Percentiles rank a stretch among this genome's conserved stretches.
phyloP scores from a whole-genome alignment of 2,797 vertebrate genomes.

The Mallotus villosus region DNA sequence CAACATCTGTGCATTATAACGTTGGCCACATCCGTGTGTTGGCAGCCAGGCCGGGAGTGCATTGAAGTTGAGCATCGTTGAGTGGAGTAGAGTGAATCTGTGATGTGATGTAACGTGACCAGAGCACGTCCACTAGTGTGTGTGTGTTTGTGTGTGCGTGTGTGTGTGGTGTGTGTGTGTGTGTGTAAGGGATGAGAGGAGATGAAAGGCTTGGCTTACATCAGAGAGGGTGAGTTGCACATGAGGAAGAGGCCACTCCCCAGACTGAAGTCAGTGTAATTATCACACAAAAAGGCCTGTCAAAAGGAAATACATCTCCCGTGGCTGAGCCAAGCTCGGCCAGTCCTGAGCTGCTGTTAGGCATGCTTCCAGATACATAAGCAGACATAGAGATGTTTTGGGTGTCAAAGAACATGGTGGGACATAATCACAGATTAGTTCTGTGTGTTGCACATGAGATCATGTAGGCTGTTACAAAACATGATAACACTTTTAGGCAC shows the following conservation, averaged over 20 bases:
- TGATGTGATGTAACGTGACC: neutral
- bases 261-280: conserved; percentile 8
- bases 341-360: neutral
- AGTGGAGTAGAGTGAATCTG: conserved; percentile 38
- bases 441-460: too few relatives aligned
- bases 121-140: neutral
- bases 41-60: conserved; percentile 47
- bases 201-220: conserved; percentile 16
- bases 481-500: neutral
- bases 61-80: conserved; percentile 49
- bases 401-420: too few relatives aligned
- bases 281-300: conserved; percentile 6
- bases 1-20: conserved; percentile 40
- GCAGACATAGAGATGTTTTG: neutral
- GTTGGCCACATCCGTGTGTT: conserved; percentile 39
- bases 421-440: too few relatives aligned
- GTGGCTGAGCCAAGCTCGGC: neutral
- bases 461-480: too few relatives aligned
- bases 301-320: neutral
- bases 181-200: conserved; percentile 16
- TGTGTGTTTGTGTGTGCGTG: neutral
- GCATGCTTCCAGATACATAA: neutral
- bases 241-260: conserved; percentile 1
- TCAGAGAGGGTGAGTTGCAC: conserved; percentile 14
- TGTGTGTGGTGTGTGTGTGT: conserved; percentile 3